Evolutionary conservation across 2,113 vertebrate species (phyloP).

Genomic region (Corythornis madagascariensis): DNA sequence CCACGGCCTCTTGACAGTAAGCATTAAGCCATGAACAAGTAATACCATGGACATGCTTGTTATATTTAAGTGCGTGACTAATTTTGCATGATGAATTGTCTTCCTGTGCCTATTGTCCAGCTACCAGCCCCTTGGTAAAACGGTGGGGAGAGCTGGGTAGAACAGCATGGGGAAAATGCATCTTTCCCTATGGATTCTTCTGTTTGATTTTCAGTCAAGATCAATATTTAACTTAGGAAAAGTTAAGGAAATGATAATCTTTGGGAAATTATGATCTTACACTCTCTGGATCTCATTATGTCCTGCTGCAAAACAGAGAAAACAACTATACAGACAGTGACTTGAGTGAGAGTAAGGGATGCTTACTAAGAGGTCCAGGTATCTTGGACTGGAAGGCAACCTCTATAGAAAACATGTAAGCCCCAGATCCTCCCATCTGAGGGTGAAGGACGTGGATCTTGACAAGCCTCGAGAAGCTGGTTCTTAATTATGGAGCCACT

Average conservation of each 20-base stretch:
- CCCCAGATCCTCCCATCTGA: background rate
- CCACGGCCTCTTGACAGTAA: background rate
- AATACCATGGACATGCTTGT: fast-evolving
- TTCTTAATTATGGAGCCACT: background rate
- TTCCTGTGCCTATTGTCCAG: background rate
- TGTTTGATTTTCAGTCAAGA: background rate
- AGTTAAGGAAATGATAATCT: background rate
- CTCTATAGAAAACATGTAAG: background rate
- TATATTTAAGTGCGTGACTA: background rate
- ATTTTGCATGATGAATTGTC: background rate
- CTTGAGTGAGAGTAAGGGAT: background rate
- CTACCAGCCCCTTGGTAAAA: background rate
- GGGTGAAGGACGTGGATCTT: background rate
- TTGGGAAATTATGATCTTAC: background rate
- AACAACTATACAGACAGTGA: background rate
- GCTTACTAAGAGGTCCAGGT: background rate
- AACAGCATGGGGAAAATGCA: fast-evolving
- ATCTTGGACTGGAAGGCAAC: background rate
- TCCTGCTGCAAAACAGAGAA: background rate
- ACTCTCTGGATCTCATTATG: background rate
- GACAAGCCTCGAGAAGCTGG: background rate
- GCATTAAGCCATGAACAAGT: background rate
- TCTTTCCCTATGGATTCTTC: background rate
- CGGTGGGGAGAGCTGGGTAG: background rate
- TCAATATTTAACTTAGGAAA: background rate